Percentiles rank a stretch among this genome's conserved stretches.
Conservation (phyloP, 2,797 vertebrate species). For the Pangasius krempfi region DNA sequence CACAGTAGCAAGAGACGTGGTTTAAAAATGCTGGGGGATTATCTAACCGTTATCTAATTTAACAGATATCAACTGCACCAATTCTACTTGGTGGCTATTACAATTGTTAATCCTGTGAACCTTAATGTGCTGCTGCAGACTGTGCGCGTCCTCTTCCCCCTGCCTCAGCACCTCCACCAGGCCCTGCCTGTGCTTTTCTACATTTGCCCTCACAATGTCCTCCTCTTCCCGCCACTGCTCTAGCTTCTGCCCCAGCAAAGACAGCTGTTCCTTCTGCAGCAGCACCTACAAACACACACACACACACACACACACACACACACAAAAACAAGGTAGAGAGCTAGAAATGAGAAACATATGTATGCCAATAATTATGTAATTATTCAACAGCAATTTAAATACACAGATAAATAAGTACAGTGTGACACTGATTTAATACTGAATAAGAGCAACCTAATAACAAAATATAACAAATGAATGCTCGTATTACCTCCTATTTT, state of each 20-base stretch:
- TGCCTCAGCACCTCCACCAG: constrained; percentile 74
- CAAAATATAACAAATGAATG: not conserved
- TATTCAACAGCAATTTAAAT: not conserved
- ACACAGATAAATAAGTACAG: not conserved
- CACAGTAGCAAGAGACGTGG: not conserved
- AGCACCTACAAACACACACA: constrained; percentile 64
- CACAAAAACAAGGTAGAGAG: not conserved
- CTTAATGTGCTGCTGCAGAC: constrained; percentile 73
- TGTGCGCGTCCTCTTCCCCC: constrained; percentile 75
- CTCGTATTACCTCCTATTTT: not conserved
- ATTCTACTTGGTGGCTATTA: not conserved
- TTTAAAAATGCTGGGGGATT: not conserved
- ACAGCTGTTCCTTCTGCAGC: constrained; percentile 71
- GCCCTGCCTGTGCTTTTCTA: constrained; percentile 70
- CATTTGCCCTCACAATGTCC: constrained; percentile 67
- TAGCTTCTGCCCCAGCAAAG: constrained; percentile 71
- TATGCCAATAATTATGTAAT: not conserved
- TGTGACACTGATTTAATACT: not conserved
- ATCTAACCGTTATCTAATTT: not conserved
- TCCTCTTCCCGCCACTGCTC: constrained; percentile 75
- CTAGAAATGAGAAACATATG: not conserved
- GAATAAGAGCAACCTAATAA: not conserved
- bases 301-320: constrained; percentile 7
- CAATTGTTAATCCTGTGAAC: constrained; percentile 57
- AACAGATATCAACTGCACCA: not conserved